Base-by-base conservation (phyloP, 2,888 invertebrate species). In the Aphidoletes aphidimyza region DNA sequence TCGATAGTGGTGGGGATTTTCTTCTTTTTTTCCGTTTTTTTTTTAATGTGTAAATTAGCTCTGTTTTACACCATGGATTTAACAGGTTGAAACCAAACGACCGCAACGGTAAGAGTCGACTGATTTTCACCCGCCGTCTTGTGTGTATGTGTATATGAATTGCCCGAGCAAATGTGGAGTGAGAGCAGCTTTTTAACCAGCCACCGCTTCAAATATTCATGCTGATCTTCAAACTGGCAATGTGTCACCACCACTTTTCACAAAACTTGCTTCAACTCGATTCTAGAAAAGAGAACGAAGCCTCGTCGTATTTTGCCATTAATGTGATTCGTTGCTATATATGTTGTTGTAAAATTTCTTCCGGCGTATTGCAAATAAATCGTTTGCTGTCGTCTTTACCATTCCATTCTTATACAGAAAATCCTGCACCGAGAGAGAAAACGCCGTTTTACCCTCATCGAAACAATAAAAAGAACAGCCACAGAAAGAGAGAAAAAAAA, bases 331-430 rank as follows among this genome's bases (percentile, higher is more conserved):
- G 22, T 54, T 54, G 0, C 19, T 69, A 14, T 69, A 17, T 30
- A 9, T 69, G 22, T 34, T 17, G 30, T 69, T 30, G 69, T 69
- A 30, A 69, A 54, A 69, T 69, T 69, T 69, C 34, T 69, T 69
- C 69, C 69, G 69, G 69, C 69, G 69, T 69, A 69, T 69, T 69
- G 69, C 30, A 69, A 69, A 69, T 69, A 69, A 69, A 69, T 69
- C 69, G 30, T n/a, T n/a, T n/a, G n/a, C 30, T 69, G 69, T 30
- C 69, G 26, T 69, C 34, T 30, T 30, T 54, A 8, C 1, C 54
- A 22, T 54, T 14, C 34, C 69, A 30, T 30, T 69, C 1, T 14
- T 26, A 22, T 54, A 2, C 54, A n/a, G 3, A 5, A 54, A 54
- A 8, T 54, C 54, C 22, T 42, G 42, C 42, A 42, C 6, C 14